Conservation (phyloP, 2,113 vertebrate species). For the Hippocampus mohnikei region DNA sequence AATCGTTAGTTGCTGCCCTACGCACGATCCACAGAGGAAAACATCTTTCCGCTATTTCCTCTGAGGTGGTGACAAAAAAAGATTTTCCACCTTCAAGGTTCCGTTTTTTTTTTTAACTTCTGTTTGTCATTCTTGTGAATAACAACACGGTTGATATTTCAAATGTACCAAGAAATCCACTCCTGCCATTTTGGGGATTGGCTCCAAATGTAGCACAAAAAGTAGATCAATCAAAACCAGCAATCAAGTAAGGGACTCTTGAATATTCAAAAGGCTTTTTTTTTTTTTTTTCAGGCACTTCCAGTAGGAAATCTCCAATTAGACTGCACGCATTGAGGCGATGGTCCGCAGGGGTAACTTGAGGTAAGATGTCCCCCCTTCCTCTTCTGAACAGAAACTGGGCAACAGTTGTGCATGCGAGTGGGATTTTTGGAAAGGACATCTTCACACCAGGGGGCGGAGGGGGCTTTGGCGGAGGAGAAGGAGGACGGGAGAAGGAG, state of each 20-base stretch:
- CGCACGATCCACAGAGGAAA: too few relatives aligned
- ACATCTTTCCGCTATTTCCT: too few relatives aligned
- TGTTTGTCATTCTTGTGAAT: not conserved
- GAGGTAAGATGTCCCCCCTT: conserved; percentile 41
- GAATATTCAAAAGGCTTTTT: not conserved
- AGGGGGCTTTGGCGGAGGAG: conserved; percentile 1
- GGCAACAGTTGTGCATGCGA: conserved; percentile 52
- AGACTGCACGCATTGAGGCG: conserved; percentile 79
- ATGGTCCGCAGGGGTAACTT: conserved; percentile 54
- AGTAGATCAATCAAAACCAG: conserved; percentile 66
- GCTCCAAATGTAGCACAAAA: conserved; percentile 30
- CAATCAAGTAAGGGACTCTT: not conserved
- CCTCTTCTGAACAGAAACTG: conserved; percentile 20
- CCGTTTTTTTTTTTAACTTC: not conserved
- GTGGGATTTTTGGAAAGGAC: conserved; percentile 73
- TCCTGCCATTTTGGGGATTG: not conserved
- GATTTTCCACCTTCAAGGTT: too few relatives aligned
- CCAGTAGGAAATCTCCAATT: conserved; percentile 95
- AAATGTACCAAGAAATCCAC: not conserved
- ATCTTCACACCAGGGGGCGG: conserved; percentile 43
- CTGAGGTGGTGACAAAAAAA: too few relatives aligned
- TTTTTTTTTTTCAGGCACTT: conserved; percentile 77
- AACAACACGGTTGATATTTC: not conserved
- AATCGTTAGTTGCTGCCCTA: too few relatives aligned
- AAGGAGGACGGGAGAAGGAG: not conserved